These are phyloP conservation scores for Callimorpha dominula DNA, from an alignment of 2,888 invertebrate species.

Conservation along the genomic window DNA sequence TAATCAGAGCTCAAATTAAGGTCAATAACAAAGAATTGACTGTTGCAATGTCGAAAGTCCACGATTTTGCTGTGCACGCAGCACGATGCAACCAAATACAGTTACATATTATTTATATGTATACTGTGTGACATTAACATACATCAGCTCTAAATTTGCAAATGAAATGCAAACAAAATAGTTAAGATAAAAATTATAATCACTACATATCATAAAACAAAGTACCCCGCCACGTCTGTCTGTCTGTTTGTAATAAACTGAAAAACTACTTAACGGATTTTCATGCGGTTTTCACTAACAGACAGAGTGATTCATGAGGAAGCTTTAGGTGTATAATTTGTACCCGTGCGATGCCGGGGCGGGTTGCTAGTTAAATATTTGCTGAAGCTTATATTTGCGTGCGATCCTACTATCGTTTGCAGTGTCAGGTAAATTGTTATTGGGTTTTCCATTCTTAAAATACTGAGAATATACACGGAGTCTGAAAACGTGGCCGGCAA, in stretches of 20 bases:
- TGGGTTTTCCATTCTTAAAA: not conserved
- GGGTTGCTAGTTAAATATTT: too few relatives aligned
- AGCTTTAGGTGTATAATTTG: too few relatives aligned
- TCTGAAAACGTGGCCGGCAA: not conserved
- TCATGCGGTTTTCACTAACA: too few relatives aligned
- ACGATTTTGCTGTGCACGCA: constrained; percentile 35
- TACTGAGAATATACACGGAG: not conserved
- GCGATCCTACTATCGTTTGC: not conserved
- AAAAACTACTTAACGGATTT: too few relatives aligned
- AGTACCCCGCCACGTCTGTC: too few relatives aligned
- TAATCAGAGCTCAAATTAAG: constrained; percentile 74
- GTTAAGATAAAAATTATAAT: constrained; percentile 17
- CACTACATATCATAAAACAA: too few relatives aligned
- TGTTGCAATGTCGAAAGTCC: constrained; percentile 45
- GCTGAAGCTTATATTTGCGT: not conserved
- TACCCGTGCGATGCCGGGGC: too few relatives aligned
- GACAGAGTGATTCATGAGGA: too few relatives aligned
- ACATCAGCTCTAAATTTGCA: constrained; percentile 46
- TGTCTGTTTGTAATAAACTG: too few relatives aligned
- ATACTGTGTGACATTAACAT: constrained; percentile 35
- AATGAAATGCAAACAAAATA: constrained; percentile 33
- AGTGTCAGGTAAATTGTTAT: not conserved
- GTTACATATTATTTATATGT: constrained; percentile 29
- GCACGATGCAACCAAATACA: constrained; percentile 32
- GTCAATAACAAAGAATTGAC: constrained; percentile 60